Conservation (phyloP, 2,888 invertebrate genomes). For the Brenthis hecate region DNA sequence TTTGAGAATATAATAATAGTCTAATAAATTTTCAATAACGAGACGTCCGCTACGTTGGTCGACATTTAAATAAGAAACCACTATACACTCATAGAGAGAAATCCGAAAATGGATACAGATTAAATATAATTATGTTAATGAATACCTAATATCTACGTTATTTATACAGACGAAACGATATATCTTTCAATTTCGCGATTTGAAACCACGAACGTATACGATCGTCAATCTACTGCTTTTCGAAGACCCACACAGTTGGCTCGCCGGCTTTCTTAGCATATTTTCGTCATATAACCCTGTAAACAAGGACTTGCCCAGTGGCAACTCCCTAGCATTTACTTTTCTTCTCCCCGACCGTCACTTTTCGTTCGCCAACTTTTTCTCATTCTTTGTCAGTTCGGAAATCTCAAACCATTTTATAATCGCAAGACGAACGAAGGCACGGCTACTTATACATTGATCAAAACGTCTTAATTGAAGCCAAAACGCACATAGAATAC, state of each 20-base stretch:
- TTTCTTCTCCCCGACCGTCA: slow-evolving; percentile 20
- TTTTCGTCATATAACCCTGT: slow-evolving; percentile 64
- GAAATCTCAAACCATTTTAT: slow-evolving; percentile 46
- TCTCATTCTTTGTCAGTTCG: slow-evolving; percentile 46
- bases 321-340: slow-evolving; percentile 43
- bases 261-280: slow-evolving; percentile 56
- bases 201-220: slow-evolving; percentile 81
- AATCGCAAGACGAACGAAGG: slow-evolving; percentile 78
- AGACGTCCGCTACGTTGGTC: slow-evolving; percentile 81
- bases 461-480: slow-evolving; percentile 66
- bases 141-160: slow-evolving; percentile 76
- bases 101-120: slow-evolving; percentile 81
- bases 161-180: slow-evolving; percentile 78
- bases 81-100: slow-evolving; percentile 83
- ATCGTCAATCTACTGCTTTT: slow-evolving; percentile 66
- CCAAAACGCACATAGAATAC: slow-evolving; percentile 78
- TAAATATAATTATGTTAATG: slow-evolving; percentile 80
- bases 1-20: slow-evolving; percentile 77
- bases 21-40: slow-evolving; percentile 82
- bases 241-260: slow-evolving; percentile 71
- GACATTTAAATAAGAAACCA: slow-evolving; percentile 80
- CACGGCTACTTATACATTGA: slow-evolving; percentile 78
- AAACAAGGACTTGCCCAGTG: slow-evolving; percentile 57
- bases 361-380: slow-evolving; percentile 45
- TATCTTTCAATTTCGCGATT: slow-evolving; percentile 70